Evolutionary conservation across 1,140 invertebrate species (phyloP), one percentile per base, ranked within the genome.

Genomic region (Drosophila funebris): DNA sequence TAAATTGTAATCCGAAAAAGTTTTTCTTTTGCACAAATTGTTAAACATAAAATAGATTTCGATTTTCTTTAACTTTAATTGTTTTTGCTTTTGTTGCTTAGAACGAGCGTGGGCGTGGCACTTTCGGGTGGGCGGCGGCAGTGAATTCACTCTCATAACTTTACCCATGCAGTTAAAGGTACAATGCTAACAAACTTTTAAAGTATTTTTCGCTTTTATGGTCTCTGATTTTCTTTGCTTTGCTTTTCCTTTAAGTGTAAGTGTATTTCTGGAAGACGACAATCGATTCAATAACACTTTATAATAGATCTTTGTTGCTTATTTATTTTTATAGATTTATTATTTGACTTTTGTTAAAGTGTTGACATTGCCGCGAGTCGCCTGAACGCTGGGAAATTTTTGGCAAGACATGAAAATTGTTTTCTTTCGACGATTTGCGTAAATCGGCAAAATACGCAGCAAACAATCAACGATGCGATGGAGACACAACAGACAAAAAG

Each of bases 21-120:
- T 84, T 91, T 82, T 91, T 88, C 79, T 70, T 39, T 91, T 91
- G 53, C 90, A 90, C 77, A 91, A 71, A 75, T 91, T 91, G 64
- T 84, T 90, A 57, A 90, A 90, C 90, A 91, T 87, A 81, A 90
- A 91, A 90, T 84, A 91, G 22, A 91, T 77, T 84, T 90, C 62
- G 33, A 74, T 76, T 84, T 88, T 90, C 43, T 91, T 90, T 20
- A 88, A 69, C 66, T 90, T 91, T 39, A 76, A 74, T 71, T 83
- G 84, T 44, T 85, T 70, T 43, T 90, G 72, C 31, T 73, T 52
- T 44, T 78, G 64, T 50, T 67, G 72, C 71, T 90, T 66, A 41
- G 41, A 52, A 33, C 50, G 58, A 52, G 67, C 36, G 82, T 79
- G 68, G 82, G 69, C 76, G 82, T 84, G 79, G 74, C 74, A 69